Evolutionary conservation across 2,888 invertebrate genomes (phyloP).

Genomic region (Andrena chrysosceles): DNA sequence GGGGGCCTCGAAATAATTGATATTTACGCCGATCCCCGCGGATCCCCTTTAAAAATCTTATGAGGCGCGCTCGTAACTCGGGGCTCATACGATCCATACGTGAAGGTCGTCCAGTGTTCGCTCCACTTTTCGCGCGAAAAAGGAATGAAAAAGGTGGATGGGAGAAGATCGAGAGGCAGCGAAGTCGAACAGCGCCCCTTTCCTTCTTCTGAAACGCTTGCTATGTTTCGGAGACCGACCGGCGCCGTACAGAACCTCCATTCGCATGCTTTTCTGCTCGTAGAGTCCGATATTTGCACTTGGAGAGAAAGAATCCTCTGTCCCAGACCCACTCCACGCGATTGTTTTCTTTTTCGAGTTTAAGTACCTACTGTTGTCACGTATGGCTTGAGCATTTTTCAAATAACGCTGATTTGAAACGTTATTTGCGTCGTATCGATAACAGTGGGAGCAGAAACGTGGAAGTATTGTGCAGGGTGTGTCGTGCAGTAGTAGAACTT

Average conservation of each 20-base stretch:
- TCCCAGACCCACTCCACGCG: no score
- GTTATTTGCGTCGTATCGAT: no score
- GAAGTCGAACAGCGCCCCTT: conserved; percentile 37
- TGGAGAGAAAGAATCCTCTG: background rate
- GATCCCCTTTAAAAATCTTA: conserved; percentile 50
- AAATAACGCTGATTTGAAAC: no score
- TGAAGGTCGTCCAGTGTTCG: conserved; percentile 78
- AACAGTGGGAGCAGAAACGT: no score
- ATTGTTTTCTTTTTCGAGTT: no score
- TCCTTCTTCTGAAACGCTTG: conserved; percentile 13
- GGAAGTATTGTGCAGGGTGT: no score
- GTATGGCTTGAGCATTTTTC: no score
- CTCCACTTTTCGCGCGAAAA: conserved; percentile 74
- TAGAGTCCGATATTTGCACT: conserved; percentile 38
- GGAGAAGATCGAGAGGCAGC: conserved; percentile 49
- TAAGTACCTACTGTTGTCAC: no score
- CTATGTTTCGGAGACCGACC: conserved; percentile 25
- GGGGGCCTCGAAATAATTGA: conserved; percentile 51
- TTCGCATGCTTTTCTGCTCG: conserved; percentile 27
- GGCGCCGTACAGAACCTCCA: conserved; percentile 34
- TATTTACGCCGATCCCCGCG: conserved; percentile 32
- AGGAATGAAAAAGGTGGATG: conserved; percentile 32
- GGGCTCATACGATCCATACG: conserved; percentile 72
- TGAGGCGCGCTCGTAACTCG: conserved; percentile 32
- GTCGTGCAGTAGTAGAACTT: no score